These are phyloP conservation scores for Oscarella lobularis DNA, from an alignment of 37 sponge, comb jelly and placozoan species.

Conservation along the genomic window DNA sequence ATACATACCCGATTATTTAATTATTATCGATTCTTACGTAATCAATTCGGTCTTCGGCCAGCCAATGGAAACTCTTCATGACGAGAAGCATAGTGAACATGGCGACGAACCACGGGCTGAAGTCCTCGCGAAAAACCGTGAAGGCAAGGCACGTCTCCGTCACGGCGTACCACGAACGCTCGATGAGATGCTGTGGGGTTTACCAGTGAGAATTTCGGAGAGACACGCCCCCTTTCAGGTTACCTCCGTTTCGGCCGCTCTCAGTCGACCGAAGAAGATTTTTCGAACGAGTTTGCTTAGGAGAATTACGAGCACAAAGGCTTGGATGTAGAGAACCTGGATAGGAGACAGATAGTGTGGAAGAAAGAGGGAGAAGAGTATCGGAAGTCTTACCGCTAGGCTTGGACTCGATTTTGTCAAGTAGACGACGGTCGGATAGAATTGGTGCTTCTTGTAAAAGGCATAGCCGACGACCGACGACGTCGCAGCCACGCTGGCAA, in stretches of 20 bases:
- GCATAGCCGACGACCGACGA: slow-evolving; percentile 62
- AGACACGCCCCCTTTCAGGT: too few relatives aligned
- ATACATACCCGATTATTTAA: too few relatives aligned
- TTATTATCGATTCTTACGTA: slow-evolving; percentile 79
- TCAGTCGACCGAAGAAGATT: slow-evolving; percentile 79
- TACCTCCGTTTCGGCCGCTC: slow-evolving; percentile 86
- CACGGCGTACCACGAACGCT: slow-evolving; percentile 85
- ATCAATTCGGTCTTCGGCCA: slow-evolving; percentile 75
- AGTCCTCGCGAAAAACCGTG: slow-evolving; percentile 85
- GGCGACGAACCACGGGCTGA: slow-evolving; percentile 64
- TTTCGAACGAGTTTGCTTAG: slow-evolving; percentile 44
- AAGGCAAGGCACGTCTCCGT: slow-evolving; percentile 89
- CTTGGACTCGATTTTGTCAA: slow-evolving; percentile 68
- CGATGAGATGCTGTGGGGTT: slow-evolving; percentile 89
- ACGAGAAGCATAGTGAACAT: slow-evolving; percentile 57
- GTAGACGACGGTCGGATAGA: slow-evolving; percentile 89
- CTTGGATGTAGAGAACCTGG: slow-evolving; percentile 86
- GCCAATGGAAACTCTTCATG: slow-evolving; percentile 90
- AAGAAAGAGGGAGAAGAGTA: too few relatives aligned
- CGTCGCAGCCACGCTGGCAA: slow-evolving; percentile 32
- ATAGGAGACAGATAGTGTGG: too few relatives aligned
- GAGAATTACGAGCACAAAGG: slow-evolving; percentile 56
- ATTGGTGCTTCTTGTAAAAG: slow-evolving; percentile 76
- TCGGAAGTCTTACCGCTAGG: slow-evolving; percentile 64
- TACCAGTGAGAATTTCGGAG: too few relatives aligned